Conservation (phyloP, 2,888 invertebrate genomes). For the Lycaena phlaeas region DNA sequence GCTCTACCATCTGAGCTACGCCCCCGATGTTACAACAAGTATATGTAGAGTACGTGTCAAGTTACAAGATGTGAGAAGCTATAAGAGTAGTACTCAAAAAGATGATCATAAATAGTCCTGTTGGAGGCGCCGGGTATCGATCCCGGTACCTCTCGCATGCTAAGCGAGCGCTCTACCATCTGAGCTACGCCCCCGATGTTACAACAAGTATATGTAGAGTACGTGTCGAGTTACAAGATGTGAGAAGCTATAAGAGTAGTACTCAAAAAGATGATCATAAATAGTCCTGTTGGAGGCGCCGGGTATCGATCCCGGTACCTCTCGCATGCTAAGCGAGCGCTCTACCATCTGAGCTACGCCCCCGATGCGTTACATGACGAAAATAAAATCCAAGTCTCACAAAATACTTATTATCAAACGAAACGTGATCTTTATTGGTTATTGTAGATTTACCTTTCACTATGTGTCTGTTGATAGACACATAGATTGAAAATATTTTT, state of each 20-base stretch:
- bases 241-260: no score
- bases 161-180: slow-evolving; percentile 73
- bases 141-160: slow-evolving; percentile 74
- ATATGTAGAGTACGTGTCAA: no score
- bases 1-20: slow-evolving; percentile 73
- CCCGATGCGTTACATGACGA: slow-evolving; percentile 25
- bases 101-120: neutral
- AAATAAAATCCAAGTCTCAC: neutral
- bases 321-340: slow-evolving; percentile 73
- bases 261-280: no score
- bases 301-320: slow-evolving; percentile 74
- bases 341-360: slow-evolving; percentile 73
- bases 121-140: slow-evolving; percentile 72
- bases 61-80: no score
- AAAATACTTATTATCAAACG: neutral
- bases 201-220: neutral
- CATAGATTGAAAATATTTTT: no score
- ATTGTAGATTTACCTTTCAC: slow-evolving; percentile 6
- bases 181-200: slow-evolving; percentile 65
- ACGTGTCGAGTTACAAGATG: slow-evolving; percentile 5
- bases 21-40: no score
- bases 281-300: slow-evolving; percentile 51
- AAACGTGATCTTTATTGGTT: neutral
- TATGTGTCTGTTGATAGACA: no score
- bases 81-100: no score